Evolutionary conservation across 2,797 vertebrate genomes (phyloP).

Genomic region (Helicolenus hilgendorfi): DNA sequence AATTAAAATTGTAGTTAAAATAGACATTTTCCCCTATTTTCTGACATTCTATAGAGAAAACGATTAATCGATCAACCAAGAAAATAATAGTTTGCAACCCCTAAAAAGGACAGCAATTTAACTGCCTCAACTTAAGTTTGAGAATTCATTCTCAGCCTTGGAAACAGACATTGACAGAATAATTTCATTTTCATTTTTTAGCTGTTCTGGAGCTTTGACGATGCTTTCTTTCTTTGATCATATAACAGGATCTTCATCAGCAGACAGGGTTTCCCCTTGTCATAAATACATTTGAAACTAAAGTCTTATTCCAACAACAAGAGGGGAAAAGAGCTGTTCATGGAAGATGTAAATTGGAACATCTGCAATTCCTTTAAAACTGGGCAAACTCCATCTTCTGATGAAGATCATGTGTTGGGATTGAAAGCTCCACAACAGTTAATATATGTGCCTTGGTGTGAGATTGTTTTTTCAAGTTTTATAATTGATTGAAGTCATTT

Average conservation of each 20-base stretch:
- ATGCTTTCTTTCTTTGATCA: no score
- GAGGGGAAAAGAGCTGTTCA: no score
- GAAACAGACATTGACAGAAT: background rate
- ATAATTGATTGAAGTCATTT: background rate
- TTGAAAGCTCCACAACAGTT: no score
- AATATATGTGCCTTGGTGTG: background rate
- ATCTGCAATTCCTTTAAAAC: no score
- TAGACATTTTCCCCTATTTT: background rate
- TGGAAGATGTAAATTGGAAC: no score
- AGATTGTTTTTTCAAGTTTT: background rate
- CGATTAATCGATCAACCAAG: background rate
- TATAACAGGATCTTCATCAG: background rate
- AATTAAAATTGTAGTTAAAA: background rate
- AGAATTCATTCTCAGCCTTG: no score
- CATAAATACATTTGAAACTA: background rate
- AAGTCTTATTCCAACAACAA: background rate
- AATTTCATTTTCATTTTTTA: no score
- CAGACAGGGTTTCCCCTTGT: background rate
- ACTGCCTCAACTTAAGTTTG: no score
- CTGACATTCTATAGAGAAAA: background rate
- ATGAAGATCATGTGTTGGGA: no score
- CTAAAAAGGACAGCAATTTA: no score
- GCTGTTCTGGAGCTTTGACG: no score
- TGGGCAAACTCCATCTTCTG: no score
- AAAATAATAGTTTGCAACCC: background rate